Conservation (phyloP, 2,797 vertebrate species). For the Cuculus canorus region DNA sequence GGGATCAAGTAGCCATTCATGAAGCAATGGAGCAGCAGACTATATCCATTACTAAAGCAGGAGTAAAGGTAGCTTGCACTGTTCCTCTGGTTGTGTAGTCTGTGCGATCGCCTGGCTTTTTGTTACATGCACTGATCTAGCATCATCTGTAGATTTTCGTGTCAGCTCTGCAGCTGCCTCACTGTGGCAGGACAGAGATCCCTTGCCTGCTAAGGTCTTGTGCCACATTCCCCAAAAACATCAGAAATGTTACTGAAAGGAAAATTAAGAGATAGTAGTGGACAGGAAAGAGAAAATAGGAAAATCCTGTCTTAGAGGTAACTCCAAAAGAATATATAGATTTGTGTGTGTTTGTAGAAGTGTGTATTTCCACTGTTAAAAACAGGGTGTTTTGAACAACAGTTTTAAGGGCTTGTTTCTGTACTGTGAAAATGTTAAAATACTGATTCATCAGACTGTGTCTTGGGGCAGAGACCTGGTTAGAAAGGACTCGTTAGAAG, state of each 20-base stretch:
- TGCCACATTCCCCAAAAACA: background rate
- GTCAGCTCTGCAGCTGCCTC: background rate
- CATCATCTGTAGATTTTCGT: background rate
- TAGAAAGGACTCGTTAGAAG: background rate
- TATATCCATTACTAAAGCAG: conserved; percentile 98
- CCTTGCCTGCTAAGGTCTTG: background rate
- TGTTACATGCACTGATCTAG: accelerated
- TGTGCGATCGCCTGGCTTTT: background rate
- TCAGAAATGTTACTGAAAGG: background rate
- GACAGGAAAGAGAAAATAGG: background rate
- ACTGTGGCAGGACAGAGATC: background rate
- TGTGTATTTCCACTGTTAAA: background rate
- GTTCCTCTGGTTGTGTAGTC: background rate
- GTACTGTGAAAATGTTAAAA: background rate
- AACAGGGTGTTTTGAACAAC: background rate
- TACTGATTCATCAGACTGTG: background rate
- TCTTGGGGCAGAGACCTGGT: background rate
- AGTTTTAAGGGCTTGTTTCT: background rate
- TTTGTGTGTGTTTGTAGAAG: background rate
- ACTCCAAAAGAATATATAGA: background rate
- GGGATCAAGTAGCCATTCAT: conserved; percentile 98
- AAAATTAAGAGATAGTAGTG: background rate
- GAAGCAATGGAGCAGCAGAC: conserved; percentile 99
- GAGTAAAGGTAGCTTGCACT: conserved; percentile 87
- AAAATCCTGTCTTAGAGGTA: background rate